Percentiles rank a stretch among this genome's conserved stretches.
phyloP scores from a whole-genome alignment of 2,113 vertebrate species.

The Emydura subglobosa region DNA sequence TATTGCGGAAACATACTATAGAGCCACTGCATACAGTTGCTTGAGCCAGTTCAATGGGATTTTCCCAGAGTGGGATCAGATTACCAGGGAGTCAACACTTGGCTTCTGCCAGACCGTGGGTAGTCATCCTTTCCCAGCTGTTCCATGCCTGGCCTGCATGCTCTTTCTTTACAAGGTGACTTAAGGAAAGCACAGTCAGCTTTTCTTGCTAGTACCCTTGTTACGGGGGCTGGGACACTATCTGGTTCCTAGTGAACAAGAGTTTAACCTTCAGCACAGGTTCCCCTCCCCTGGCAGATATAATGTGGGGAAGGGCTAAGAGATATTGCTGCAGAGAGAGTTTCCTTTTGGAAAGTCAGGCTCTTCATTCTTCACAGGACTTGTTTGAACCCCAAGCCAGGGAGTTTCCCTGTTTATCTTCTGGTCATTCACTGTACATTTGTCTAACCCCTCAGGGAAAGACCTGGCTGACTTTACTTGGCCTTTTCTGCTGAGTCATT shows the following conservation, averaged over 20 bases:
- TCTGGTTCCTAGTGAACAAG: background rate
- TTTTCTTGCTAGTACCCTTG: background rate
- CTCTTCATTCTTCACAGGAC: fast-evolving
- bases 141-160: background rate
- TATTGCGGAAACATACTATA: background rate
- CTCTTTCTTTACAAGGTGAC: background rate
- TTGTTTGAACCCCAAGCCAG: background rate
- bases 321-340: background rate
- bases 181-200: background rate
- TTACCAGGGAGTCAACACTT: background rate
- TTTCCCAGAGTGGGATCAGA: conserved; percentile 10
- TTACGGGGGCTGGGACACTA: background rate
- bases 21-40: background rate
- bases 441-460: background rate
- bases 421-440: background rate
- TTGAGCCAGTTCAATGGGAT: background rate
- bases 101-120: conserved; percentile 38
- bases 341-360: background rate
- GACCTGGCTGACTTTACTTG: background rate
- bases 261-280: background rate
- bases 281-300: background rate
- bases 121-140: conserved; percentile 13
- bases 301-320: background rate
- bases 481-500: background rate
- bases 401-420: background rate